These are phyloP conservation scores for Ambastaia sidthimunki DNA, from an alignment of 2,797 vertebrate species.

Conservation along the genomic window DNA sequence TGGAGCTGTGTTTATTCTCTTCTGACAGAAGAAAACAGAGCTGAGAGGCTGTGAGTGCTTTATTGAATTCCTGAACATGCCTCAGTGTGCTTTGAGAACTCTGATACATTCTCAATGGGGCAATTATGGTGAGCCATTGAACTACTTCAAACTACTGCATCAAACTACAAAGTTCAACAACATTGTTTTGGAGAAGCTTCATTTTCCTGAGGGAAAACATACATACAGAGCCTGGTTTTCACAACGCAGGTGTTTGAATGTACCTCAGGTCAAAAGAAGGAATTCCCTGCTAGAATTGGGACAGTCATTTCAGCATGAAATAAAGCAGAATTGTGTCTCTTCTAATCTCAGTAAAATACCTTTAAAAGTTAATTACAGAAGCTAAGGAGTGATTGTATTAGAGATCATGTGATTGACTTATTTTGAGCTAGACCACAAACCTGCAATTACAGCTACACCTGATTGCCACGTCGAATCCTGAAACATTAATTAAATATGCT, in stretches of 20 bases:
- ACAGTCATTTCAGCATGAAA: neutral
- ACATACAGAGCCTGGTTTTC: neutral
- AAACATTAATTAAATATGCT: constrained; percentile 33
- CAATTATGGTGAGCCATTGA: no score
- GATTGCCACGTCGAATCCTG: constrained; percentile 4
- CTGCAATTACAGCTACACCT: constrained; percentile 33
- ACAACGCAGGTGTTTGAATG: neutral
- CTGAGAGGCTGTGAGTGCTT: no score
- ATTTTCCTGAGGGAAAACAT: no score
- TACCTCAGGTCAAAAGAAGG: neutral
- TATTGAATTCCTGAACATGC: no score
- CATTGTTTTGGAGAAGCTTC: no score
- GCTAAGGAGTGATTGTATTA: constrained; percentile 37
- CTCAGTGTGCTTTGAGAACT: constrained; percentile 19
- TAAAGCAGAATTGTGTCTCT: neutral
- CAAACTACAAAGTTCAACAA: no score
- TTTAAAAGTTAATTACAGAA: constrained; percentile 42
- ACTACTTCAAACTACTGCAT: no score
- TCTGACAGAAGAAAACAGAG: no score
- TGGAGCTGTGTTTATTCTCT: no score
- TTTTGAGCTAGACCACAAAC: constrained; percentile 13
- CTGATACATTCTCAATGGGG: neutral
- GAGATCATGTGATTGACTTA: constrained; percentile 29
- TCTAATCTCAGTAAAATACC: constrained; percentile 10
- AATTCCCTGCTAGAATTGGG: neutral